A percentile compares a stretch with the other conserved stretches of the same genome.
Evolutionary conservation across 30 jellyfish, hydroid and myxozoan species (phyloP).

Genomic region (Pelagia noctiluca): DNA sequence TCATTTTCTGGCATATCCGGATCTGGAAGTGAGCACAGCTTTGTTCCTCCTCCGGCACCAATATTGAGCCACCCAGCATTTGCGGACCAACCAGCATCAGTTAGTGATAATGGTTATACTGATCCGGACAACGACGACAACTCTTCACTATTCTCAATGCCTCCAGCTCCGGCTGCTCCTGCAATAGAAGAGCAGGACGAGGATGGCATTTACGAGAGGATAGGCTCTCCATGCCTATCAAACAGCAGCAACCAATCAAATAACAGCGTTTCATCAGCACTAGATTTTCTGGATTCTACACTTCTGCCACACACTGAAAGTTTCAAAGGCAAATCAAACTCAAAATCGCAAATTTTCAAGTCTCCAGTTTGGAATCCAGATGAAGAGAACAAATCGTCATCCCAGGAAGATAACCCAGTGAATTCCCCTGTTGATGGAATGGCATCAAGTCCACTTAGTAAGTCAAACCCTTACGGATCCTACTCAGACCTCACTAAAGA

Average conservation of each 20-base stretch:
- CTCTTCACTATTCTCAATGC: slow-evolving; percentile 45
- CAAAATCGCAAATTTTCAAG: slow-evolving; percentile 27
- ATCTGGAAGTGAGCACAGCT: slow-evolving; percentile 54
- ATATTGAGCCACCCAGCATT: slow-evolving; percentile 7
- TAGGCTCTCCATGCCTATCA: slow-evolving; percentile 44
- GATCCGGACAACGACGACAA: slow-evolving; percentile 21
- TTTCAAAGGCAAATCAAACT: not conserved
- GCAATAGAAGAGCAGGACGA: not conserved
- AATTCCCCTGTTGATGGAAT: no score
- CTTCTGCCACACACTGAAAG: slow-evolving; percentile 62
- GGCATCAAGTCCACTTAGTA: slow-evolving; percentile 20
- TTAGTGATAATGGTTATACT: slow-evolving; percentile 11
- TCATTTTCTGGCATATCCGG: not conserved
- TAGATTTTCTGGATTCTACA: slow-evolving; percentile 67
- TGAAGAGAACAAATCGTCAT: slow-evolving; percentile 15
- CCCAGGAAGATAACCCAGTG: no score
- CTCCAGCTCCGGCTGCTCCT: slow-evolving; percentile 28
- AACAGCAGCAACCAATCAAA: slow-evolving; percentile 39
- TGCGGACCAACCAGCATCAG: slow-evolving; percentile 5
- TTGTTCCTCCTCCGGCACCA: slow-evolving; percentile 54
- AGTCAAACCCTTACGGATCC: slow-evolving; percentile 62
- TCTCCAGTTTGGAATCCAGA: slow-evolving; percentile 42
- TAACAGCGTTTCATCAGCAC: slow-evolving; percentile 69
- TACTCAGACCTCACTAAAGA: slow-evolving; percentile 61
- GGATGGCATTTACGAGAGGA: not conserved